phyloP scores from a whole-genome alignment of 2,888 invertebrate species.

The Dioctria linearis region DNA sequence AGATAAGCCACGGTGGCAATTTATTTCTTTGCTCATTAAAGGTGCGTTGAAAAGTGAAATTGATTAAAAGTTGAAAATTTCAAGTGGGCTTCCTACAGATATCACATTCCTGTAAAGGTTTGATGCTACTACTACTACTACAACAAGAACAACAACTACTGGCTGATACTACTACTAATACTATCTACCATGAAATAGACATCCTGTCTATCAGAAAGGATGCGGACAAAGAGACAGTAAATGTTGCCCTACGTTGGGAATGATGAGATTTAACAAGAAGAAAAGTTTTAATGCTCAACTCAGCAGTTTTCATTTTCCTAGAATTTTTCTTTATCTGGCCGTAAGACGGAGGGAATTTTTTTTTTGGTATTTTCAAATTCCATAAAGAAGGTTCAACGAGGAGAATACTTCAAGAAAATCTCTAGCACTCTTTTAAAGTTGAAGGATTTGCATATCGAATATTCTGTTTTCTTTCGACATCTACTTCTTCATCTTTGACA shows the following conservation, averaged over 20 bases:
- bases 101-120: background rate
- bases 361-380: slow-evolving; percentile 28
- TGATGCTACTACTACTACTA: background rate
- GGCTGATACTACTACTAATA: background rate
- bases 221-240: background rate
- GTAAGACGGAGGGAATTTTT: background rate
- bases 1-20: slow-evolving; percentile 13
- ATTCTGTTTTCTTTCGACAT: too few relatives aligned
- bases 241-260: slow-evolving; percentile 24
- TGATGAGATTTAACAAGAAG: slow-evolving; percentile 32
- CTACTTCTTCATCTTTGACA: too few relatives aligned
- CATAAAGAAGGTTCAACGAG: background rate
- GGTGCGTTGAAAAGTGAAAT: slow-evolving; percentile 26
- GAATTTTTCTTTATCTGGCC: slow-evolving; percentile 15
- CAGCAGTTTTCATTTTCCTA: slow-evolving; percentile 29
- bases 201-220: too few relatives aligned
- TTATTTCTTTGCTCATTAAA: background rate
- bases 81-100: background rate
- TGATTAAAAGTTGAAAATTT: slow-evolving; percentile 34
- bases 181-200: background rate
- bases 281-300: slow-evolving; percentile 29
- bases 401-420: slow-evolving; percentile 33
- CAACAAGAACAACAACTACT: too few relatives aligned
- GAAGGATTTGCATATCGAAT: slow-evolving; percentile 28
- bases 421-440: slow-evolving; percentile 38